phyloP scores from a whole-genome alignment of 2,888 invertebrate species.

The Tridacna crocea region DNA sequence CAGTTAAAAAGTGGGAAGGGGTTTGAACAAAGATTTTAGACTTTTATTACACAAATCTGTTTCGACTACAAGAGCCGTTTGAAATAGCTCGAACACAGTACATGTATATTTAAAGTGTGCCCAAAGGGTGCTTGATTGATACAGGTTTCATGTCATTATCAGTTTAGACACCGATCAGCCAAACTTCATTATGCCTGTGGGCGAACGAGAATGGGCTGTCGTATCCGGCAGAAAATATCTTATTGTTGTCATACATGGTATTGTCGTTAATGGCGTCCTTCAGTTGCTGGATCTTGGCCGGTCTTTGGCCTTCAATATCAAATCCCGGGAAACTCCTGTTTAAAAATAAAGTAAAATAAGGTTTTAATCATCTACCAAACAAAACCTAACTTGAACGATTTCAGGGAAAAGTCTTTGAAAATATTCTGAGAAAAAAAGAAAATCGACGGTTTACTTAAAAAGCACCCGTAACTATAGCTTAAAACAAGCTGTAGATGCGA shows the following conservation, averaged over 20 bases:
- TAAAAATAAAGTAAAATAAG: constrained; percentile 21
- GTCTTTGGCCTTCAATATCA: constrained; percentile 10
- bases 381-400: too few species aligned
- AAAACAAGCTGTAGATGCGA: too few species aligned
- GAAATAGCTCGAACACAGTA: too few species aligned
- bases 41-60: too few species aligned
- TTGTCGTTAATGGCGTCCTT: constrained; percentile 7
- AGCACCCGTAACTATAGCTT: too few species aligned
- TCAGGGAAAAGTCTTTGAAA: background rate
- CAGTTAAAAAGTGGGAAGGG: too few species aligned
- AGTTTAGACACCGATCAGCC: constrained; percentile 23
- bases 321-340: constrained; percentile 27
- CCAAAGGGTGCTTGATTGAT: too few species aligned
- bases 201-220: constrained; percentile 41
- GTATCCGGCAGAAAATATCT: constrained; percentile 32
- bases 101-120: too few species aligned
- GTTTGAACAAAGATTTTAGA: too few species aligned
- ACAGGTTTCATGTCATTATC: too few species aligned
- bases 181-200: constrained; percentile 46
- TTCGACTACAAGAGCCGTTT: too few species aligned
- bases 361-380: background rate
- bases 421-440: background rate
- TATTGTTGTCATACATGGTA: background rate
- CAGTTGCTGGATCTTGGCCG: background rate
- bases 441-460: too few species aligned